Evolutionary conservation across 2,113 vertebrate species (phyloP).

Genomic region (Tyrannus savana): DNA sequence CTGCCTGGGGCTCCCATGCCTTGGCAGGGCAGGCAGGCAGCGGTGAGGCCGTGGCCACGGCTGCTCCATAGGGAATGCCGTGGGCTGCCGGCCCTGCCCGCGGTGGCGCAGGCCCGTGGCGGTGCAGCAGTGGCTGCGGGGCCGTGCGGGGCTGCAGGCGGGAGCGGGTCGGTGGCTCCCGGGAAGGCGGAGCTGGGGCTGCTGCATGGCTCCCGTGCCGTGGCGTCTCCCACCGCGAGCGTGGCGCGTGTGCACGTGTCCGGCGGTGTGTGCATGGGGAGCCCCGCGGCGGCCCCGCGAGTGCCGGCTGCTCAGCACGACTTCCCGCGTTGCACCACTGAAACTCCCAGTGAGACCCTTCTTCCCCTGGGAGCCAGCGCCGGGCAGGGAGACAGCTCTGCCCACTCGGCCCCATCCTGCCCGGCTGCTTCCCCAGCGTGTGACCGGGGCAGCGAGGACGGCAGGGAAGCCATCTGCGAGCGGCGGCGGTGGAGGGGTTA

Average conservation of each 20-base stretch:
- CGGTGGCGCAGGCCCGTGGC: background rate
- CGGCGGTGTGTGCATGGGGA: background rate
- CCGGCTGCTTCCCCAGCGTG: background rate
- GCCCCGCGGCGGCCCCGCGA: background rate
- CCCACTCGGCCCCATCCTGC: background rate
- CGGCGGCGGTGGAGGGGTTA: conserved; percentile 77
- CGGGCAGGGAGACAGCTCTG: background rate
- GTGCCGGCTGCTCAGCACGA: background rate
- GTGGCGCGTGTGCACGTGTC: background rate
- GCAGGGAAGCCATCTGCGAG: conserved; percentile 10
- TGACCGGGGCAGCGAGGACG: background rate
- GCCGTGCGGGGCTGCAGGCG: background rate
- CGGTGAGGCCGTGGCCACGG: background rate
- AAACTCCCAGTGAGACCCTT: background rate
- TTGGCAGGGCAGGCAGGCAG: background rate
- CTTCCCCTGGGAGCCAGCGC: background rate
- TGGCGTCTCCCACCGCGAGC: background rate
- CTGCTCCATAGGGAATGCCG: background rate
- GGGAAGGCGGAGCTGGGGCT: background rate
- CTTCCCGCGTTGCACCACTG: conserved; percentile 18
- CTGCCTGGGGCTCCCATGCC: background rate
- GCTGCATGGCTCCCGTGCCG: background rate
- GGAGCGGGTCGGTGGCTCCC: background rate
- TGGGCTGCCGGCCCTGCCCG: background rate
- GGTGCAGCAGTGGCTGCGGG: background rate